A percentile compares a stretch with the other conserved stretches of the same genome.
Evolutionary conservation across 2,797 vertebrate genomes (phyloP).

Genomic region (Xenentodon cancila): DNA sequence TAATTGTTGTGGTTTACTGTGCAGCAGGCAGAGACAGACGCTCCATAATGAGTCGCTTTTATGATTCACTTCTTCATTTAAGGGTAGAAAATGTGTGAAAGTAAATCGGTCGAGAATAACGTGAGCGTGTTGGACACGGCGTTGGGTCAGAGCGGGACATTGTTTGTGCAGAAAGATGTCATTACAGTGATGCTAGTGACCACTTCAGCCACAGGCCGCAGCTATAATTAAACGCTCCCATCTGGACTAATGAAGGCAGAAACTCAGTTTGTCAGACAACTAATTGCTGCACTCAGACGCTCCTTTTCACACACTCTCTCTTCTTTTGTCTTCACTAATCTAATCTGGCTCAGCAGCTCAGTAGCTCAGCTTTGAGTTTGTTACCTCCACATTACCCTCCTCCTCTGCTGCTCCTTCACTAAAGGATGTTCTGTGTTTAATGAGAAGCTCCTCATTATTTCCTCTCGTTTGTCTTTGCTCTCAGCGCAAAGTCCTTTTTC

Average conservation of each 20-base stretch:
- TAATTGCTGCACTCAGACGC: conserved; percentile 69
- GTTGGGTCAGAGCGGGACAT: not conserved
- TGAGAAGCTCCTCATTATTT: conserved; percentile 60
- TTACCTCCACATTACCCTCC: conserved; percentile 34
- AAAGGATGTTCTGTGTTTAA: conserved; percentile 56
- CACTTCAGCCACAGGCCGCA: conserved; percentile 45
- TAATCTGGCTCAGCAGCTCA: conserved; percentile 55
- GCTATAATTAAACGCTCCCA: conserved; percentile 62
- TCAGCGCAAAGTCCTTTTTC: conserved; percentile 25
- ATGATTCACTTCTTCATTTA: not conserved
- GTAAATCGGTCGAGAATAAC: not conserved
- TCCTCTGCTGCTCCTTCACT: conserved; percentile 24
- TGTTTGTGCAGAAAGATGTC: conserved; percentile 27
- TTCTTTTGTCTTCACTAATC: conserved; percentile 54
- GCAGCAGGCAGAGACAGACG: not conserved
- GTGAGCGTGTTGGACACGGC: not conserved
- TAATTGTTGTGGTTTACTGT: not conserved
- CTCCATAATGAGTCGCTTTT: not conserved
- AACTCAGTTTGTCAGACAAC: conserved; percentile 52
- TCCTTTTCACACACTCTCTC: conserved; percentile 22
- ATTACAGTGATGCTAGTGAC: conserved; percentile 20
- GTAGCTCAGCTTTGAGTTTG: conserved; percentile 38
- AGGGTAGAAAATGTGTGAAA: not conserved
- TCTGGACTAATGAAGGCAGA: conserved; percentile 64
- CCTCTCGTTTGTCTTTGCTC: conserved; percentile 33